Evolutionary conservation across 2,113 vertebrate genomes (phyloP), one percentile per base, ranked within the genome.

Genomic region (Rhinoderma darwinii): DNA sequence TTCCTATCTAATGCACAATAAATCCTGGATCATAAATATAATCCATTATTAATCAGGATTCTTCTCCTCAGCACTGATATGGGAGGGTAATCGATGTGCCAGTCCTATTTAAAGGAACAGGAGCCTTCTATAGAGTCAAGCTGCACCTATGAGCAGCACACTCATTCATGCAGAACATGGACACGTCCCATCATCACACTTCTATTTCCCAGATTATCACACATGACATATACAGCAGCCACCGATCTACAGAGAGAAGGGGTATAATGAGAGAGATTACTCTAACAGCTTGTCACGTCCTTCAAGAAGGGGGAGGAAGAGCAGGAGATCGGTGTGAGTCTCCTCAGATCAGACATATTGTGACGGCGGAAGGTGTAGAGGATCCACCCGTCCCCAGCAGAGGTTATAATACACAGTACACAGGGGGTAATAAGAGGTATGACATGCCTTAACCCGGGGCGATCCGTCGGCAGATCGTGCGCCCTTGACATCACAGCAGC

Each of bases 401-500:
- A 22, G 2, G 11, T 18, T 3, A 59, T 32, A 30, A 50, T 3
- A 51, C 4, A 72, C 15, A 18, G 50, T 7, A 73, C 35, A 72
- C 15, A 2, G 39, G 30, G 44, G 4, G 50, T 1, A 30, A 90
- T 90, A 91, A 32, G 75, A 17, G 15, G 37, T 6, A 27, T 90
- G 91, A 92, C 94, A 92, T 95, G 96, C 97, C 96, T 98, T 94
- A 93, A 94, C 92, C 92, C 90, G 83, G 95, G 94, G 90, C 92
- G 93, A 92, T 94, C 93, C 90, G 89, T 88, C 93, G 96, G 96
- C 93, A 96, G 96, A 93, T 95, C 94, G 91, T 96, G 97, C 95
- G 96, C 96, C 95, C 97, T 97, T 95, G 97, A 96, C 96, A 98
- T 94, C 92, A 96, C 96, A 88, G 96, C 96, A 79, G 96, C 94